Evolutionary conservation across 2,797 vertebrate species (phyloP), one percentile per base, ranked within the genome.

Genomic region (Hoplostethus mediterraneus): DNA sequence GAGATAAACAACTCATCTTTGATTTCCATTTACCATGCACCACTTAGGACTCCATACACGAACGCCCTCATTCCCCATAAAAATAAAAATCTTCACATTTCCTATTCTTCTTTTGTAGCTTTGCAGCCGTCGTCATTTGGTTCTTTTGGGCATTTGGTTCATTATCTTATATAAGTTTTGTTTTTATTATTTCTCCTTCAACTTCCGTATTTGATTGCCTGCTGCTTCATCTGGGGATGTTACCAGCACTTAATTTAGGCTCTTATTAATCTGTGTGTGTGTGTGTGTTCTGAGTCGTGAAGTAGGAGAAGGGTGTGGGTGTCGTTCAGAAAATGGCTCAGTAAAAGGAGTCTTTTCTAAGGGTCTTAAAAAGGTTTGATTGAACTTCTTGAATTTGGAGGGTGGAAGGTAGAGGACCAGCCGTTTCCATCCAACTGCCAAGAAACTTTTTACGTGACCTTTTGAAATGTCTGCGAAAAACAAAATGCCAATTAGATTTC

Each of bases 1-100:
- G 10, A 44, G n/a, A 65, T 14, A n/a, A 53, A 51, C 4, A 21
- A 9, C 16, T 42, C n/a, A 53, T 25, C 36, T 31, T 82, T 36
- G 57, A 13, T 61, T 77, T 80, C 80, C 82, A 82, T 86, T 85
- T 52, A 17, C 80, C 84, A 87, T 91, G 81, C 54, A 53, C 49
- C 84, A 81, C 78, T 83, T 80, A 36, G 73, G 76, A 61, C 44
- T 14, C 17, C 14, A 81, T 84, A 85, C 77, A 72, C 1, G 72
- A 84, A 90, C 71, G 38, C 53, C 51, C 64, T 83, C 80, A 89
- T 89, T 79, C 73, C 2, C 63, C 77, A 54, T 60, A 54, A 16
- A 71, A n/a, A n/a, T n/a, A n/a, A n/a, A n/a, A n/a, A 82, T 87
- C 79, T 71, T 65, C 48, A 73, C 55, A 58, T 12, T 49, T 44